Evolutionary conservation across 2,888 invertebrate genomes (phyloP), one percentile per base, ranked within the genome.

Genomic region (Notodonta dromedarius): DNA sequence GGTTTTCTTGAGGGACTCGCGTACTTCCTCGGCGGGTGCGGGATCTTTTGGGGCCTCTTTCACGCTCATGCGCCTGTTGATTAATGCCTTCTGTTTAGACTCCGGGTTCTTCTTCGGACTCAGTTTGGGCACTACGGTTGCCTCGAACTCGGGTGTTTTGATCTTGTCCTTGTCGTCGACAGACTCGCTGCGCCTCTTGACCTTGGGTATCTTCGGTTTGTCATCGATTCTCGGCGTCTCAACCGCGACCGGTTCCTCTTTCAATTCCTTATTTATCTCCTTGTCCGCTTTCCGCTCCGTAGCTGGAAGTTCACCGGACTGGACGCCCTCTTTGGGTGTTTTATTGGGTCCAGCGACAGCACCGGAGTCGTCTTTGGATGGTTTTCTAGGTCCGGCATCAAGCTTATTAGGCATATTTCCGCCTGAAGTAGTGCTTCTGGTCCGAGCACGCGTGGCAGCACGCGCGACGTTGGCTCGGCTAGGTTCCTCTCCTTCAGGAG

Each of bases 401-500:
- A 91, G 85, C 94, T 94, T 91, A 94, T 94, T 84, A 95, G 91
- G 80, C 94, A 95, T 75, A 95, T 95, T 94, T 96, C 95, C 94
- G 95, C 94, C 85, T 94, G 95, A 87, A 94, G 94, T 86, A 96
- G 91, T 89, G 94, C 95, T 94, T 95, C 95, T 88, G 95, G 95
- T 83, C 94, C 95, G 90, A 95, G 95, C 94, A 95, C 95, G 90
- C 84, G 94, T 86, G 91, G 91, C 84, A 88, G 91, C 85, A 79
- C 89, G 85, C 90, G 93, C 78, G 66, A 79, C 82, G 73, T 79
- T 82, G 92, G 90, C 74, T 94, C 94, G 84, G 84, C 87, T 76
- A 92, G 95, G 89, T 96, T 96, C 96, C 95, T 96, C 95, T 96
- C 96, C 94, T 94, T 96, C 95, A 96, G 91, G 86, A 96, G 95